Conservation (phyloP, 1,140 invertebrate genomes). For the Papilio aristodemus region DNA sequence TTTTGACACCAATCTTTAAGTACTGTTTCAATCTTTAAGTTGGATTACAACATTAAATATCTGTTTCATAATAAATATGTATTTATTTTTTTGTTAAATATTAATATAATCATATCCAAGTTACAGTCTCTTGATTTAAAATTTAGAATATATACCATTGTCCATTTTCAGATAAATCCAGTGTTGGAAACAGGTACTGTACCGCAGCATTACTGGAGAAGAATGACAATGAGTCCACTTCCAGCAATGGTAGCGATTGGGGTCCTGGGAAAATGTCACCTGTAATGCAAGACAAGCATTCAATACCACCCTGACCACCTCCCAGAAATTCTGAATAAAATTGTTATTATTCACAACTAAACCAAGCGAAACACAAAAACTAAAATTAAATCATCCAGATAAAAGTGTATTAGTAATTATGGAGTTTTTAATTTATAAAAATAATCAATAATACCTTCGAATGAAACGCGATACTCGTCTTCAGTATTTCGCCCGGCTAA, state of each 20-base stretch:
- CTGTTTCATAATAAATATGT: no score
- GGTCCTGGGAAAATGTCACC: conserved; percentile 64
- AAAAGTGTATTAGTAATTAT: not conserved
- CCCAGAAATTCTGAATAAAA: no score
- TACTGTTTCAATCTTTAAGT: no score
- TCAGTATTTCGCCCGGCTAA: conserved; percentile 81
- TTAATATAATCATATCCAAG: no score
- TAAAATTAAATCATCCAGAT: not conserved
- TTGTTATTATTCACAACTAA: not conserved
- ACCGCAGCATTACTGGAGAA: conserved; percentile 76
- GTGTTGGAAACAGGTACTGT: conserved; percentile 64
- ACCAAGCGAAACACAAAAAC: not conserved
- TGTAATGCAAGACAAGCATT: conserved; percentile 55
- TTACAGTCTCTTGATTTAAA: conserved; percentile 4
- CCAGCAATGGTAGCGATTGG: conserved; percentile 59
- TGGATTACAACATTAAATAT: no score
- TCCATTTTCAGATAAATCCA: conserved; percentile 58
- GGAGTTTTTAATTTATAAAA: conserved; percentile 25
- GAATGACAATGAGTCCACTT: conserved; percentile 63
- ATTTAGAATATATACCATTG: conserved; percentile 52
- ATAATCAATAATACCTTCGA: conserved; percentile 77
- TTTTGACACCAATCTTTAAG: no score
- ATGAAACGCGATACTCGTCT: conserved; percentile 78
- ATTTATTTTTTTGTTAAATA: no score
- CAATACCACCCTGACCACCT: conserved; percentile 41